Percentiles rank a stretch among this genome's conserved stretches.
These are phyloP conservation scores for Prinia subflava DNA, from an alignment of 2,113 vertebrate species.

Conservation along the genomic window DNA sequence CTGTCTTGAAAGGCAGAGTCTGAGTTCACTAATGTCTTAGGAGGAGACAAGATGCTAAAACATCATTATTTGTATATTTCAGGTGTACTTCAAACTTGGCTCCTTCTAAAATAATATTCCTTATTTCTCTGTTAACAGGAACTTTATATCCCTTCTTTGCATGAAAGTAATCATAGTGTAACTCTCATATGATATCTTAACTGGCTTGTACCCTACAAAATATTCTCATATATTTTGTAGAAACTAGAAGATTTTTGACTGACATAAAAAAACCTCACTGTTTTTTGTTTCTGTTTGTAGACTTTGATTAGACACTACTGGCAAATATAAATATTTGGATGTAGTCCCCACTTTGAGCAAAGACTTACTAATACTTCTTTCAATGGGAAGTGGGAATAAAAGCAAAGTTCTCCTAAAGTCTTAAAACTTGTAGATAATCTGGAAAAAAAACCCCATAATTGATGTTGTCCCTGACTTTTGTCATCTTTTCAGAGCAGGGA, in stretches of 20 bases:
- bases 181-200: not conserved
- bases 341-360: not conserved
- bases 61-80: not conserved
- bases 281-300: not conserved
- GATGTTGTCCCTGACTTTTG: constrained; percentile 14
- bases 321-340: not conserved
- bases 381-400: not conserved
- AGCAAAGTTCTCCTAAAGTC: not conserved
- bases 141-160: not conserved
- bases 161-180: not conserved
- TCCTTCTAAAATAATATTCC: not conserved
- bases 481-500: not conserved
- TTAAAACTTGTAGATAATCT: not conserved
- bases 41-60: not conserved
- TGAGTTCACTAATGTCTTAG: not conserved
- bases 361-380: not conserved
- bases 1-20: not conserved
- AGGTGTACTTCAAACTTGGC: not conserved
- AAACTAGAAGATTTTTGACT: not conserved
- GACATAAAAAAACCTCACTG: not conserved
- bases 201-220: not conserved
- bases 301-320: not conserved
- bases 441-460: not conserved
- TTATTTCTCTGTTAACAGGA: not conserved
- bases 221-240: not conserved